Evolutionary conservation across 2,797 vertebrate species (phyloP).

Genomic region (Halcyon smyrnensis): DNA sequence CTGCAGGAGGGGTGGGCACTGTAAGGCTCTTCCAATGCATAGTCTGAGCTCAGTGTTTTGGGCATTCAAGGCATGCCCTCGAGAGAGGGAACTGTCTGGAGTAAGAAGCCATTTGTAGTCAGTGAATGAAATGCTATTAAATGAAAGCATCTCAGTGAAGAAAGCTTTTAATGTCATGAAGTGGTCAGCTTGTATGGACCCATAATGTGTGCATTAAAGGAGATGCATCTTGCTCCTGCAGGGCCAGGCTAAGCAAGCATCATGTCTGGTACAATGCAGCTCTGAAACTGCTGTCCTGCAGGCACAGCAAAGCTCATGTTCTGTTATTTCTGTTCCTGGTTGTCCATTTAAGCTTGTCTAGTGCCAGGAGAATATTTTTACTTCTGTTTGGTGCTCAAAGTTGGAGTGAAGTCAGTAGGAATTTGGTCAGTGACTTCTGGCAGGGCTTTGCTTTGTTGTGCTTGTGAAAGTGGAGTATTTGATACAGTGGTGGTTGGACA

Average conservation of each 20-base stretch:
- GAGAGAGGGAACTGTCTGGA: neutral
- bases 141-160: neutral
- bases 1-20: neutral
- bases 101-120: neutral
- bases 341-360: neutral
- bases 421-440: neutral
- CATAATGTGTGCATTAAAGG: neutral
- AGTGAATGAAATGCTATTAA: neutral
- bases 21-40: rapidly evolving
- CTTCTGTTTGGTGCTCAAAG: neutral
- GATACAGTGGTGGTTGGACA: neutral
- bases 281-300: neutral
- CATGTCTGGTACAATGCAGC: neutral
- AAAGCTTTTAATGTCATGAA: neutral
- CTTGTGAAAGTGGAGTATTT: neutral
- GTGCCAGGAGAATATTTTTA: neutral
- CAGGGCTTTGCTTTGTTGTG: neutral
- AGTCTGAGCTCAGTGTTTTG: neutral
- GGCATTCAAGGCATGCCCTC: neutral
- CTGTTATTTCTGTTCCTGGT: neutral
- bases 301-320: neutral
- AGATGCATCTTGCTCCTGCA: neutral
- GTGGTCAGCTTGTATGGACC: neutral
- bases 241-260: rapidly evolving
- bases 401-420: neutral